Conservation (phyloP, 2,797 vertebrate species). For the Amazonetta brasiliensis region DNA sequence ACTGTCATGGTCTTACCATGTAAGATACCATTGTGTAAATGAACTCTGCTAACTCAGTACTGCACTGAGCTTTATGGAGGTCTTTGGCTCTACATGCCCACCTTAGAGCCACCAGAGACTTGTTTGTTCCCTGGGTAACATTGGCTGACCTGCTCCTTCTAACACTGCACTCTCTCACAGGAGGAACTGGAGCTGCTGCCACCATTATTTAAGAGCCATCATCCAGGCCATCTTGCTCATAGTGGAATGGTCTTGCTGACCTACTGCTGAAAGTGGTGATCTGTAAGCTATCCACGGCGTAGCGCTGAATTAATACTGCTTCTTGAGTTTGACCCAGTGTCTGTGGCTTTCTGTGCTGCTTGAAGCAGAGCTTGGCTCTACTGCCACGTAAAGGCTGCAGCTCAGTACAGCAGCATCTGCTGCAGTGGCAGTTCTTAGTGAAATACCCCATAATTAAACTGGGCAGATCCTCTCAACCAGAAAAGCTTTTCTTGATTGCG, state of each 20-base stretch:
- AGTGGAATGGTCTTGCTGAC: background rate
- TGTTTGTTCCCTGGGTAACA: background rate
- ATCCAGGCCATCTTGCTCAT: background rate
- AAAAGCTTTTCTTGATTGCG: background rate
- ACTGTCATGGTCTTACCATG: background rate
- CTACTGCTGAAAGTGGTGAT: background rate
- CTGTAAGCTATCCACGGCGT: accelerated
- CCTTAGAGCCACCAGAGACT: background rate
- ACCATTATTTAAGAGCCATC: background rate
- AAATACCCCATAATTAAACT: background rate
- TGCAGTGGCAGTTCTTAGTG: background rate
- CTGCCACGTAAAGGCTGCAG: slow-evolving; percentile 49
- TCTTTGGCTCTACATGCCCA: background rate
- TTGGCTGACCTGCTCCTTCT: background rate
- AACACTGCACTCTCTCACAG: accelerated
- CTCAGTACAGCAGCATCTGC: background rate
- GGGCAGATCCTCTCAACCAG: background rate
- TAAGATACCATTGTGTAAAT: background rate
- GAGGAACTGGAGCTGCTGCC: background rate
- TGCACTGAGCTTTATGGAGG: background rate
- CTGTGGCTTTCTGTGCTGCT: background rate
- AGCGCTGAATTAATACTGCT: background rate
- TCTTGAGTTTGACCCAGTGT: background rate
- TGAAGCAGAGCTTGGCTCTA: slow-evolving; percentile 19
- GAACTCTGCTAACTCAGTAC: background rate